Conservation (phyloP, 2,113 vertebrate genomes). For the Eretmochelys imbricata region DNA sequence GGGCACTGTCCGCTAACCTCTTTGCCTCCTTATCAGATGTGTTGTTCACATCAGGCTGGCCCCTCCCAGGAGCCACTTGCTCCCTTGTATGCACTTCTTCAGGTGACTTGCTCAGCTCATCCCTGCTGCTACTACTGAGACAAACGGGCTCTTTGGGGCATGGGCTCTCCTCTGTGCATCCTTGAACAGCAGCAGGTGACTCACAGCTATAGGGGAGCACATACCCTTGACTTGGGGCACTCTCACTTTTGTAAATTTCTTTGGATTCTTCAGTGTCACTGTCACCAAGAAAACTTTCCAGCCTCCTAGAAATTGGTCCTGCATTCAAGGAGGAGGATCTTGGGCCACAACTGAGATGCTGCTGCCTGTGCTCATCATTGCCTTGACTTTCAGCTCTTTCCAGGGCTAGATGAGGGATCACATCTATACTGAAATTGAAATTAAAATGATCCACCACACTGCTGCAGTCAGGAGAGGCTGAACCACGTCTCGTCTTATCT, state of each 20-base stretch:
- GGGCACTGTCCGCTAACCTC: constrained; percentile 32
- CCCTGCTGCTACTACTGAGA: not conserved
- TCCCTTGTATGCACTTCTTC: constrained; percentile 30
- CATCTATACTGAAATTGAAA: constrained; percentile 69
- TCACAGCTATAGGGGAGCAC: constrained; percentile 6
- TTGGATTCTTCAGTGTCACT: constrained; percentile 82
- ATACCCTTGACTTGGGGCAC: not conserved
- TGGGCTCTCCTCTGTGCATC: not conserved
- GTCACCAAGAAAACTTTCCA: constrained; percentile 86
- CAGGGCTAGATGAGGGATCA: constrained; percentile 28
- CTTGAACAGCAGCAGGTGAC: not conserved
- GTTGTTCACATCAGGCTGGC: not conserved
- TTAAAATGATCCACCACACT: constrained; percentile 74
- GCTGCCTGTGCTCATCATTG: constrained; percentile 69
- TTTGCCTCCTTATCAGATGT: constrained; percentile 23
- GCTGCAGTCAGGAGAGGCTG: constrained; percentile 64
- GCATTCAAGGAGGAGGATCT: constrained; percentile 84
- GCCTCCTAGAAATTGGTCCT: constrained; percentile 88
- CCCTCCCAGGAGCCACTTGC: constrained; percentile 16
- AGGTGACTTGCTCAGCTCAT: not conserved
- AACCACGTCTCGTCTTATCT: constrained; percentile 61
- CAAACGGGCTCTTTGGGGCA: not conserved
- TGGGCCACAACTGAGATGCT: constrained; percentile 34
- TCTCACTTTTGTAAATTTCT: constrained; percentile 59
- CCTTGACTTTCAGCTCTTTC: constrained; percentile 68